Percentiles rank a stretch among this genome's conserved stretches.
Conservation (phyloP, 2,113 vertebrate genomes). For the Pseudopodoces humilis region DNA sequence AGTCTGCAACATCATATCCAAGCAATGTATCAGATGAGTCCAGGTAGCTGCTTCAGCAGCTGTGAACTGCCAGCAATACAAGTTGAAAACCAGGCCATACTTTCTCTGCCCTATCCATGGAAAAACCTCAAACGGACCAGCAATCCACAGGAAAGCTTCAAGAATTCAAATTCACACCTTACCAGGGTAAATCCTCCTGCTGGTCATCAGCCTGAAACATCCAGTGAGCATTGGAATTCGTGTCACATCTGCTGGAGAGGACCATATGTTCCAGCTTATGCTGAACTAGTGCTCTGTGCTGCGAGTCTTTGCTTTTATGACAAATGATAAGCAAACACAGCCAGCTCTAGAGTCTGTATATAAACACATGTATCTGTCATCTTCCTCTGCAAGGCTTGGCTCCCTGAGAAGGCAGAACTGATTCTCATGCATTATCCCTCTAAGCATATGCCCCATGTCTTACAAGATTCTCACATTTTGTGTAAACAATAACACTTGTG, state of each 20-base stretch:
- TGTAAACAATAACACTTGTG: constrained; percentile 26
- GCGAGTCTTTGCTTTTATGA: not conserved
- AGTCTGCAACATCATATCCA: not conserved
- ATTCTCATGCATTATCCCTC: not conserved
- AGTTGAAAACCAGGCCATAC: not conserved
- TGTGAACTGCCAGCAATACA: not conserved
- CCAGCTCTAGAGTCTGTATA: not conserved
- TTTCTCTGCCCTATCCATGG: not conserved
- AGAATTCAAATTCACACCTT: not conserved
- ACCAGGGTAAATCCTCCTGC: not conserved
- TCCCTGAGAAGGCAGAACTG: not conserved
- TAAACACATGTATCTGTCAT: constrained; percentile 29
- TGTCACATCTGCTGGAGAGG: not conserved
- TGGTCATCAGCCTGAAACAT: not conserved
- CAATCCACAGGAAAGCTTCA: not conserved
- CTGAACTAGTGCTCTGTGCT: not conserved
- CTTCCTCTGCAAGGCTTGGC: not conserved
- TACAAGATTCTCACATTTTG: not conserved
- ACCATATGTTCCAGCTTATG: not conserved
- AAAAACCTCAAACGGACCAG: not conserved
- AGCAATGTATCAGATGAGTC: not conserved
- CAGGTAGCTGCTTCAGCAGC: not conserved
- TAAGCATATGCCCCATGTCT: constrained; percentile 24
- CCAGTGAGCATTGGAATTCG: not conserved
- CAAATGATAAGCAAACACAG: constrained; percentile 17